These are phyloP conservation scores for Eulimnadia texana DNA, from an alignment of 1,140 invertebrate genomes.

Conservation along the genomic window DNA sequence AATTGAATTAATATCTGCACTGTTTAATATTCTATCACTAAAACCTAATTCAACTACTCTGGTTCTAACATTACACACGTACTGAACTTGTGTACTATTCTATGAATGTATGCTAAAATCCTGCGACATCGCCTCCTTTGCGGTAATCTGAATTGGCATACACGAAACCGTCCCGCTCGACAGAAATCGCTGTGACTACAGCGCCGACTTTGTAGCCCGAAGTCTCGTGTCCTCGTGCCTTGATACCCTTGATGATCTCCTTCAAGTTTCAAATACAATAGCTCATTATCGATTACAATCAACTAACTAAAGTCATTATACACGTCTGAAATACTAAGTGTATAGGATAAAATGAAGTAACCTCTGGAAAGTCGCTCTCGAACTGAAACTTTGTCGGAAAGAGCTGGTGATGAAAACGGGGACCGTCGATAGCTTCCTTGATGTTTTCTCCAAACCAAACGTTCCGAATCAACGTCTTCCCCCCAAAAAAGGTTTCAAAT, in stretches of 20 bases:
- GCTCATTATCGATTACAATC: no score
- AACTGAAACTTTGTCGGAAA: conserved; percentile 64
- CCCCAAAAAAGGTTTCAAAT: background rate
- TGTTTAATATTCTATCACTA: no score
- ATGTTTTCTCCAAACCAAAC: conserved; percentile 73
- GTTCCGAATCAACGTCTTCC: conserved; percentile 55
- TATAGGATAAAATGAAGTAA: conserved; percentile 32
- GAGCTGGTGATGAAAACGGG: conserved; percentile 84
- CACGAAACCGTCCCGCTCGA: conserved; percentile 41
- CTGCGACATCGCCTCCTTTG: conserved; percentile 63
- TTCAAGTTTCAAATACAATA: conserved; percentile 29
- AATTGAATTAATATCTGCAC: no score
- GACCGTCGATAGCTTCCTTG: conserved; percentile 72
- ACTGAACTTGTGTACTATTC: background rate
- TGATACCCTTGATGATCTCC: conserved; percentile 47
- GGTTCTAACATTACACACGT: no score
- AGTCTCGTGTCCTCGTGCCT: conserved; percentile 48
- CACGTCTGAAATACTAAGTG: no score
- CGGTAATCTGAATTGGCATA: conserved; percentile 66
- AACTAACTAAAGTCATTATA: no score
- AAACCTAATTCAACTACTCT: no score
- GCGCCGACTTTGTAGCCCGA: conserved; percentile 41
- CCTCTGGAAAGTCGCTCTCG: conserved; percentile 57
- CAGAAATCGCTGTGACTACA: conserved; percentile 49
- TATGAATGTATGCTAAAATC: conserved; percentile 25